Evolutionary conservation across 1,140 invertebrate genomes (phyloP).

Genomic region (Nephila pilipes): DNA sequence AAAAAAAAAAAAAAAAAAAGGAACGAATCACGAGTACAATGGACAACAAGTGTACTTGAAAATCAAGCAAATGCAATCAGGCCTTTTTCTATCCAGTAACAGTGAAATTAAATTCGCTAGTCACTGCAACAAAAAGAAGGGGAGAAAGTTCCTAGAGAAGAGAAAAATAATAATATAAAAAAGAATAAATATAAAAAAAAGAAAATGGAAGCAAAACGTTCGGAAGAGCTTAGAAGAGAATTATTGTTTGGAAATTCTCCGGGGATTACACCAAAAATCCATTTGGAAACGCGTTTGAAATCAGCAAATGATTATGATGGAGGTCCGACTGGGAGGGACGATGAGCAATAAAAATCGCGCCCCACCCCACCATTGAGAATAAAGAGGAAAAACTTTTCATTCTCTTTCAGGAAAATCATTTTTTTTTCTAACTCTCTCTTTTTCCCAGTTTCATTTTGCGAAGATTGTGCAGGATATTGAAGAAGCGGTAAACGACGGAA

Average conservation of each 20-base stretch:
- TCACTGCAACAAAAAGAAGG: conserved; percentile 1
- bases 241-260: conserved; percentile 68
- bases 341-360: conserved; percentile 45
- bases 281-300: conserved; percentile 62
- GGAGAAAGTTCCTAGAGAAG: neutral
- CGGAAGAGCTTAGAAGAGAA: conserved; percentile 55
- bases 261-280: conserved; percentile 71
- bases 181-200: neutral
- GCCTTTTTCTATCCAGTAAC: neutral
- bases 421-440: neutral
- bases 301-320: conserved; percentile 71
- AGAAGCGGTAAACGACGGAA: conserved; percentile 26
- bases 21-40: neutral
- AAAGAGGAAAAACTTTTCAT: conserved; percentile 42
- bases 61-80: conserved; percentile 16
- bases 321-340: neutral
- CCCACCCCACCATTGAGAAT: neutral
- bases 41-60: neutral
- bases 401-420: neutral
- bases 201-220: conserved; percentile 7
- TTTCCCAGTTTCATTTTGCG: conserved; percentile 6
- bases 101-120: conserved; percentile 49
- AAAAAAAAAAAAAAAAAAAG: neutral
- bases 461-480: neutral
- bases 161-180: neutral